Conservation (phyloP, 2,797 vertebrate species). For the Sebastes iracundus region DNA sequence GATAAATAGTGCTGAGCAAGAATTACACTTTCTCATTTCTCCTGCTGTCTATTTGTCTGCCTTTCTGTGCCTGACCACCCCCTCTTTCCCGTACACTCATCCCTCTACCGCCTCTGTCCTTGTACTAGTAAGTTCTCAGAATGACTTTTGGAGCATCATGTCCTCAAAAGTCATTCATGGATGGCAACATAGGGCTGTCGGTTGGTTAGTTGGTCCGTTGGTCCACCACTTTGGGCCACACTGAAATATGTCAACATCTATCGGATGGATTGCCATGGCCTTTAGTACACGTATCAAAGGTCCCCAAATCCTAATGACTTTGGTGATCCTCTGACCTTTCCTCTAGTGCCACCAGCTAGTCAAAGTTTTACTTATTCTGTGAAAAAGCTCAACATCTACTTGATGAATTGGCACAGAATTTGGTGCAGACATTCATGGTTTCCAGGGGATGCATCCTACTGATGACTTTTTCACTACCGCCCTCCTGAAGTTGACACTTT, state of each 20-base stretch:
- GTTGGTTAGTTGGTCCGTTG: neutral
- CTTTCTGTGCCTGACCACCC: slow-evolving; percentile 48
- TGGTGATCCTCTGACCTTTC: neutral
- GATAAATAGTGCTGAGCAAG: slow-evolving; percentile 75
- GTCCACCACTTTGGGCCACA: neutral
- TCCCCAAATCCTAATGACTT: neutral
- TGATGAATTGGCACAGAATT: neutral
- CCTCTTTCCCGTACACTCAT: slow-evolving; percentile 28
- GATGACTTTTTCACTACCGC: neutral
- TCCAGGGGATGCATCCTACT: neutral
- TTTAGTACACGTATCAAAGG: neutral
- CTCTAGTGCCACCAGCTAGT: neutral
- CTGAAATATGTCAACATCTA: neutral
- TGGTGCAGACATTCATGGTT: neutral
- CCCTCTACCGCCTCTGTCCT: slow-evolving; percentile 41
- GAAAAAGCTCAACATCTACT: neutral
- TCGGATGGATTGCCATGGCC: neutral
- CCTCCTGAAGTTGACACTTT: neutral
- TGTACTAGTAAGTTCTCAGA: slow-evolving; percentile 41
- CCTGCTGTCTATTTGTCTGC: slow-evolving; percentile 70
- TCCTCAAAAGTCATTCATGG: slow-evolving; percentile 17
- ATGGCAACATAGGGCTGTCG: neutral
- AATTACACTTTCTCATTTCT: slow-evolving; percentile 83
- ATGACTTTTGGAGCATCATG: slow-evolving; percentile 34
- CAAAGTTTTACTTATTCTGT: neutral